A percentile compares a stretch with the other conserved stretches of the same genome.
These are phyloP conservation scores for Drosophila aff. DNA, from an alignment of 1,140 invertebrate species.

Conservation along the genomic window DNA sequence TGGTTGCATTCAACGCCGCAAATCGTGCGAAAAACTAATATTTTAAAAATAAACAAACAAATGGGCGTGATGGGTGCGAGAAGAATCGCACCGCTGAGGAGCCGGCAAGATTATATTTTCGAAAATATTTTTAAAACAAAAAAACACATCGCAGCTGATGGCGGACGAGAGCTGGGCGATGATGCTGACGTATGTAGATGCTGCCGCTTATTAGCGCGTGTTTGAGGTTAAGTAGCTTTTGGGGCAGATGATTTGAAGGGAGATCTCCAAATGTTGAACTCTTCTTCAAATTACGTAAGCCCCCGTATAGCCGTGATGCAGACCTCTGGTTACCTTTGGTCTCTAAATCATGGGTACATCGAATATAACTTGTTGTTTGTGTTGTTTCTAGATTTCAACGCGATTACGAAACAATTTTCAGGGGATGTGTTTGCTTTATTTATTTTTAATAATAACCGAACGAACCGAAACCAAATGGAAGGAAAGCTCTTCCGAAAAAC, in stretches of 20 bases:
- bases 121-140: slow-evolving; percentile 76
- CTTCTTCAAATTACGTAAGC: slow-evolving; percentile 54
- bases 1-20: slow-evolving; percentile 30
- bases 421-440: slow-evolving; percentile 34
- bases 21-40: slow-evolving; percentile 73
- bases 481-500: slow-evolving; percentile 33
- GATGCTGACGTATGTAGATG: slow-evolving; percentile 25
- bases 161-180: slow-evolving; percentile 1
- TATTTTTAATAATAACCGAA: slow-evolving; percentile 56
- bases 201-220: slow-evolving; percentile 38
- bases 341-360: slow-evolving; percentile 13
- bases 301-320: background rate
- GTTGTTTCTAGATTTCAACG: slow-evolving; percentile 20
- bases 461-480: slow-evolving; percentile 35
- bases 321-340: slow-evolving; percentile 6
- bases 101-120: slow-evolving; percentile 73
- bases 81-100: slow-evolving; percentile 35
- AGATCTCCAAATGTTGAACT: slow-evolving; percentile 15
- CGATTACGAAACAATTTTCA: slow-evolving; percentile 77
- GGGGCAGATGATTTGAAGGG: background rate
- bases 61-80: slow-evolving; percentile 11
- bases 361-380: slow-evolving; percentile 46
- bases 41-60: slow-evolving; percentile 81
- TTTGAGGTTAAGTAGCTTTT: slow-evolving; percentile 56
- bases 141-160: slow-evolving; percentile 46